Base-by-base conservation (phyloP, 1,140 invertebrate species). In the Rhopalosiphum padi region DNA sequence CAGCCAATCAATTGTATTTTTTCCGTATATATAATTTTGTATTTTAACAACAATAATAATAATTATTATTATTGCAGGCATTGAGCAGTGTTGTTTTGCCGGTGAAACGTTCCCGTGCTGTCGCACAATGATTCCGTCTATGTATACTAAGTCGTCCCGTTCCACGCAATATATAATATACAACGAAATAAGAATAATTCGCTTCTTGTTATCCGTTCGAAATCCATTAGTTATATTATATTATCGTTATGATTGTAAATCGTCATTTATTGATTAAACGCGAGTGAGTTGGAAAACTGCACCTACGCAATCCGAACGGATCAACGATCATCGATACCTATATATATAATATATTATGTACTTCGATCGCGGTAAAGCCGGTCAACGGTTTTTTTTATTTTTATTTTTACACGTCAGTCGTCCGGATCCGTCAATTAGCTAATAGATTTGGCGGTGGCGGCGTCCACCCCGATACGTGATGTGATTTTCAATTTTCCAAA, bases 401-500 rank as follows among this genome's bases (percentile, higher is more conserved):
- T 37, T 83, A 41, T 83, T 83, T 87, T 48, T 87, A 48, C 86
- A 48, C 43, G 43, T 87, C 30, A 48, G 11, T 48, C 46, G 11
- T 87, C 41, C n/a, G 48, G 46, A 48, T 48, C 86, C 48, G 87
- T 48, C 87, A 88, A 88, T 88, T 88, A 88, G 48, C 48, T 88
- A 88, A 88, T 88, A 53, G 46, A 88, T 8, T 21, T 25, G 41
- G 5, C 23, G 82, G 35, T 18, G 82, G 22, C 22, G 83, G 23
- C 9, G 41, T 18, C 8, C 87, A 43, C 48, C 87, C 46, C 43
- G 23, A 88, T 37, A 9, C 60, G 60, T 35, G 60, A 77, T 35
- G 22, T 88, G n/a, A 53, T 53, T 88, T 88, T 88, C 87, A 53
- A 88, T 88, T 88, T 88, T 88, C 87, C 48, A 53, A 88, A 88